A percentile compares a stretch with the other conserved stretches of the same genome.
These are phyloP conservation scores for Catocala nupta DNA, from an alignment of 2,888 invertebrate genomes.

Conservation along the genomic window DNA sequence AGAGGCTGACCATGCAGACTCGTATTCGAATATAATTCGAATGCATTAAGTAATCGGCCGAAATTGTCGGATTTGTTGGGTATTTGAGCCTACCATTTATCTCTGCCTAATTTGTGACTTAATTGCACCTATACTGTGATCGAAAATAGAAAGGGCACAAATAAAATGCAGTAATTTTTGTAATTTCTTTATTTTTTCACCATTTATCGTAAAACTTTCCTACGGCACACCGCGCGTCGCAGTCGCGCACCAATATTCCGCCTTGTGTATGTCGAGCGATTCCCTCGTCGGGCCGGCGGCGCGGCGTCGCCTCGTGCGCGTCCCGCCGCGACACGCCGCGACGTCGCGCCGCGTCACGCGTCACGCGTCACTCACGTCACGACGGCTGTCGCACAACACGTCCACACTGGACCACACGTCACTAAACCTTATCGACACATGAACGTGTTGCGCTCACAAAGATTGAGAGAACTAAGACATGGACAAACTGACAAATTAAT, in stretches of 20 bases:
- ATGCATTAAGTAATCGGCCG: too few species aligned
- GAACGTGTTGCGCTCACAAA: constrained; percentile 71
- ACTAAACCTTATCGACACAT: constrained; percentile 21
- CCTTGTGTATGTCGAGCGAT: constrained; percentile 83
- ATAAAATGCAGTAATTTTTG: constrained; percentile 65
- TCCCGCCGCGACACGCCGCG: constrained; percentile 24
- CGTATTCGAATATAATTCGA: too few species aligned
- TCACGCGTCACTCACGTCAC: constrained; percentile 48
- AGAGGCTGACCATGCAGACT: too few species aligned
- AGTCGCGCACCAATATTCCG: constrained; percentile 83
- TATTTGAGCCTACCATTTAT: too few species aligned
- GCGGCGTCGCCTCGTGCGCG: constrained; percentile 32
- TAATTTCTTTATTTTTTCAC: constrained; percentile 87
- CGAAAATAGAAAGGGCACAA: not conserved
- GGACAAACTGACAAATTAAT: constrained; percentile 60
- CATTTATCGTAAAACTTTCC: constrained; percentile 87
- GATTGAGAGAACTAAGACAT: constrained; percentile 55
- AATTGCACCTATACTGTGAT: too few species aligned
- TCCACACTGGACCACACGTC: constrained; percentile 37
- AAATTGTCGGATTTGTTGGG: too few species aligned
- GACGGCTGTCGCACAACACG: constrained; percentile 57
- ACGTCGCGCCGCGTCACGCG: constrained; percentile 27
- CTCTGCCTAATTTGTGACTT: too few species aligned
- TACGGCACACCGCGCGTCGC: constrained; percentile 85
- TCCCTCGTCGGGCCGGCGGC: constrained; percentile 18